These are phyloP conservation scores for Cheilosia impressa DNA, from an alignment of 2,888 invertebrate species.

Conservation along the genomic window DNA sequence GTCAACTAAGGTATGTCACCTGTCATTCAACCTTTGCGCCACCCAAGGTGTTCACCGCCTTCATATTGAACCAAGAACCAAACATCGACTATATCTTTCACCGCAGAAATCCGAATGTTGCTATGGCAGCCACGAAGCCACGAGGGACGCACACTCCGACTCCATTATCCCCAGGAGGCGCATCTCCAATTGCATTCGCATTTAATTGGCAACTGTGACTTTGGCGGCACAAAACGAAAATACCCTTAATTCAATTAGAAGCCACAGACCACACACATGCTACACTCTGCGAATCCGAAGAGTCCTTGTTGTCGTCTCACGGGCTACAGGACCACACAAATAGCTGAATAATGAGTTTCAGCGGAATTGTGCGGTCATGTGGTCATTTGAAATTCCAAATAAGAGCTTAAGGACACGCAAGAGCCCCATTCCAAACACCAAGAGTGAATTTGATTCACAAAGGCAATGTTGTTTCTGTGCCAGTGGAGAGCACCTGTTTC, in stretches of 20 bases:
- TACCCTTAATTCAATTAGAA: constrained; percentile 74
- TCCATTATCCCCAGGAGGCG: constrained; percentile 32
- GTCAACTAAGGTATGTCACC: background rate
- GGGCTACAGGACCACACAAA: constrained; percentile 47
- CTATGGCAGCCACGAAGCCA: constrained; percentile 26
- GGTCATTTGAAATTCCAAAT: constrained; percentile 68
- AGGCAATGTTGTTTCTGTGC: constrained; percentile 18
- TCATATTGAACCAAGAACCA: background rate
- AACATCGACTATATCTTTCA: background rate
- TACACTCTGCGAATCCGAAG: constrained; percentile 38
- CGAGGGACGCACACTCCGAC: constrained; percentile 38
- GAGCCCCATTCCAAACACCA: background rate
- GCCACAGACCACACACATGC: constrained; percentile 73
- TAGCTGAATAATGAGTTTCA: constrained; percentile 44
- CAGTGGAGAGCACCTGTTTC: constrained; percentile 57
- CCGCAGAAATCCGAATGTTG: constrained; percentile 35
- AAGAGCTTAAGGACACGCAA: constrained; percentile 36
- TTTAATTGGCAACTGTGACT: constrained; percentile 74
- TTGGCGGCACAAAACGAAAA: constrained; percentile 67
- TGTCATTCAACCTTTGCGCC: background rate
- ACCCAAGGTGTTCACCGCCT: background rate
- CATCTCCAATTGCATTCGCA: constrained; percentile 66
- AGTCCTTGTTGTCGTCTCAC: constrained; percentile 57
- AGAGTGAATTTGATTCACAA: constrained; percentile 1
- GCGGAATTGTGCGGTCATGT: constrained; percentile 42